These are phyloP conservation scores for Microplitis mediator DNA, from an alignment of 1,140 invertebrate genomes.

Conservation along the genomic window DNA sequence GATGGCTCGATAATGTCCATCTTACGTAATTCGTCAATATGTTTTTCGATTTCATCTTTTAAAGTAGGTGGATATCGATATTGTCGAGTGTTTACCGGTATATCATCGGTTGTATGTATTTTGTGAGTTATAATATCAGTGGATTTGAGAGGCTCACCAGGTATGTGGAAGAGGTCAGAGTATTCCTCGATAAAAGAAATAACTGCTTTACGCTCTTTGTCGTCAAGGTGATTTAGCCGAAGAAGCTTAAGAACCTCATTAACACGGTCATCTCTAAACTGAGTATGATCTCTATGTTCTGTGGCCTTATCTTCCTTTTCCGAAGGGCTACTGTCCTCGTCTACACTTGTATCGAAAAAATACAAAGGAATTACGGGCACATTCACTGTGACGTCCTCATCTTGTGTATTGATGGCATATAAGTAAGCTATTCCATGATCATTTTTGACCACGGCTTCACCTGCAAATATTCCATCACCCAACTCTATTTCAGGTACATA, in stretches of 20 bases:
- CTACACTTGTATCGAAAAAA: neutral
- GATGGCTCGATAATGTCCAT: conserved; percentile 39
- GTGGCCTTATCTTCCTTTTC: neutral
- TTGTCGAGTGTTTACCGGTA: conserved; percentile 28
- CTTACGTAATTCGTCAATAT: conserved; percentile 38
- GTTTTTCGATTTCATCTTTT: conserved; percentile 29
- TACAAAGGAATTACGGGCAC: neutral
- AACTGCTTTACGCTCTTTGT: neutral
- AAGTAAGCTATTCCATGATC: neutral
- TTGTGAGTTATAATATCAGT: conserved; percentile 32
- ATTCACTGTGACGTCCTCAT: neutral
- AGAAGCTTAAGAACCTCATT: neutral
- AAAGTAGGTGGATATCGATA: conserved; percentile 33
- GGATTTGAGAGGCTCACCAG: neutral
- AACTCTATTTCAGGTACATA: neutral
- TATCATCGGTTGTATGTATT: conserved; percentile 31
- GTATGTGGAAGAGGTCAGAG: conserved; percentile 13
- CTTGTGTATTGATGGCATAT: neutral
- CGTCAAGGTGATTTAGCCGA: neutral
- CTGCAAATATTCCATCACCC: neutral
- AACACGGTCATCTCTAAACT: neutral
- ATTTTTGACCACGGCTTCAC: neutral
- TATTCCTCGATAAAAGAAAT: neutral
- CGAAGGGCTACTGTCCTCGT: neutral
- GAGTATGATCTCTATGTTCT: neutral